Base-by-base conservation (phyloP, 2,113 vertebrate genomes). In the Tupaia chinensis region DNA sequence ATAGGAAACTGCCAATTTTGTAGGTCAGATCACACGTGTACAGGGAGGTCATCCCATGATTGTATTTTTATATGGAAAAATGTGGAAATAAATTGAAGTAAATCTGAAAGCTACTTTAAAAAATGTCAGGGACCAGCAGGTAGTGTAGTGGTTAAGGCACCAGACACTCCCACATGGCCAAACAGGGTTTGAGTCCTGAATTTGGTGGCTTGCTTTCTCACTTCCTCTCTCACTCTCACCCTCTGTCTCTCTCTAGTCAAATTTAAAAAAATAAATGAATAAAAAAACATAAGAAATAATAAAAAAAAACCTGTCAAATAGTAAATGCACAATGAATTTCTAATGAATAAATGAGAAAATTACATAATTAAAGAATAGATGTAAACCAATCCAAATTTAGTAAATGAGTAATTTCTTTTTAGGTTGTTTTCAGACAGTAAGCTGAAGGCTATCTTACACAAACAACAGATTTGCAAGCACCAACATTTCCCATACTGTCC, bases 11-110 rank as follows among this genome's bases (percentile, higher is more conserved):
- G 4, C 3, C 27, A 60, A 77, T 95, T 87, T 95, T 82, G 6
- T 92, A 60, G 29, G 16, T 72, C 29, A 73, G 69, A 32, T 22
- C 13, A 91, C 63, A 65, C 10, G 10, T 81, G 23, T 22, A 66
- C 14, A 20, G n/a, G 19, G 22, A 78, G 17, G 17, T 65, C 54
- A 87, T 81, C 9, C 79, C 34, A 70, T 32, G 17, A 53, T 34
- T 95, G 73, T 23, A 2, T 32, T 79, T 82, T 87, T 61, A 85
- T 56, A n/a, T 32, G 15, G 20, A 88, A 80, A 94, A 87, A 61
- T 54, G 56, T 25, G 25, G 29, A 87, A 16, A 84, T 85, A 88
- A 93, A 81, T 11, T 34, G 58, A 93, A 93, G 29, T 69, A 91
- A 88, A 58, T 65, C 44, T 4, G 34, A 19, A 85, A 81, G 4